Evolutionary conservation across 2,888 invertebrate species (phyloP).

Genomic region (Lochmaea crataegi): DNA sequence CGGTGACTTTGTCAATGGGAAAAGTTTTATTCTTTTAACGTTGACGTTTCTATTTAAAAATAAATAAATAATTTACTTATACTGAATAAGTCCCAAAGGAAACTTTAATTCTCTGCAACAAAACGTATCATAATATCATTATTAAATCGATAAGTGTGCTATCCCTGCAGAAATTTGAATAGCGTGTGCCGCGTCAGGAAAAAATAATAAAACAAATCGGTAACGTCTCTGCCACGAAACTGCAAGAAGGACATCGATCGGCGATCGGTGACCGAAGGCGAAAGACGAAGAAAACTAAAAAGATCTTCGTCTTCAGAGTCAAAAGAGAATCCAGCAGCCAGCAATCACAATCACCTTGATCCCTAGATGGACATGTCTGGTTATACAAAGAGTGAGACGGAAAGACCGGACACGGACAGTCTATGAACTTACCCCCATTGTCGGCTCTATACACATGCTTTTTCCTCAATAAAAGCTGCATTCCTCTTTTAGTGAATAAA

Average conservation of each 20-base stretch:
- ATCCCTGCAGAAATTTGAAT: background rate
- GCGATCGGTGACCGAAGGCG: conserved; percentile 43
- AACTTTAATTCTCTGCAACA: background rate
- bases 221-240: conserved; percentile 30
- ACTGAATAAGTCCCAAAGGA: too few species aligned
- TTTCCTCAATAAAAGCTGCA: conserved; percentile 62
- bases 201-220: conserved; percentile 13
- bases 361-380: conserved; percentile 61
- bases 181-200: background rate
- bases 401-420: conserved; percentile 51
- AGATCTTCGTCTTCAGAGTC: conserved; percentile 32
- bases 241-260: conserved; percentile 39
- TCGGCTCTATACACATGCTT: conserved; percentile 58
- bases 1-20: too few species aligned
- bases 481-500: conserved; percentile 62
- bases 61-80: too few species aligned
- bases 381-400: conserved; percentile 48
- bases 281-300: conserved; percentile 24
- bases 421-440: conserved; percentile 60
- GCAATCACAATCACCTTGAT: conserved; percentile 59
- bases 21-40: too few species aligned
- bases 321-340: conserved; percentile 49
- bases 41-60: too few species aligned
- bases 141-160: background rate
- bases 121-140: background rate